These are phyloP conservation scores for Hypena proboscidalis DNA, from an alignment of 2,888 invertebrate species.

Conservation along the genomic window DNA sequence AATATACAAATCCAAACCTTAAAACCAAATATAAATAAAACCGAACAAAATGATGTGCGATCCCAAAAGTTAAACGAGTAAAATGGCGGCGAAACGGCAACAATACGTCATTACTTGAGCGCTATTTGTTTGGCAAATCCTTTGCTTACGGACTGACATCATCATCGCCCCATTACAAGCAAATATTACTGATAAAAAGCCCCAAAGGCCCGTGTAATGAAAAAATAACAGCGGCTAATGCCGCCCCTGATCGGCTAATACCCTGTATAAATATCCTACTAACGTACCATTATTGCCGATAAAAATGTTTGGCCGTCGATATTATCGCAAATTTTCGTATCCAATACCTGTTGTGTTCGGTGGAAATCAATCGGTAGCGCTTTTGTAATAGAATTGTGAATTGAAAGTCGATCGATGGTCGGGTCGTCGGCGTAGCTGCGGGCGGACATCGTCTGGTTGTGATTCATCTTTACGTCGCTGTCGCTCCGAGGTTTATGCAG, in stretches of 20 bases:
- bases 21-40: conserved; percentile 19
- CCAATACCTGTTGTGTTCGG: conserved; percentile 46
- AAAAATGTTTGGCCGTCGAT: conserved; percentile 50
- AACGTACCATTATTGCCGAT: conserved; percentile 47
- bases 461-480: conserved; percentile 53
- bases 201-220: conserved; percentile 36
- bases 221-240: conserved; percentile 47
- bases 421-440: conserved; percentile 40
- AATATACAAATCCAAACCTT: conserved; percentile 5
- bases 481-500: conserved; percentile 28
- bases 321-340: conserved; percentile 54
- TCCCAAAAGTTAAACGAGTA: conserved; percentile 21
- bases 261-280: conserved; percentile 48
- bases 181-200: conserved; percentile 43
- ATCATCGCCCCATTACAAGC: conserved; percentile 39
- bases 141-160: conserved; percentile 37
- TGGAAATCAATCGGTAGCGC: conserved; percentile 46
- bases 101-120: conserved; percentile 34
- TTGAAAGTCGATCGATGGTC: conserved; percentile 59
- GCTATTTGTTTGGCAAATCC: conserved; percentile 29
- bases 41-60: conserved; percentile 7
- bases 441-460: conserved; percentile 50
- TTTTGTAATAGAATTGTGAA: conserved; percentile 62
- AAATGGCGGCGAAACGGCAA: conserved; percentile 15
- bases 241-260: conserved; percentile 42